Base-by-base conservation (phyloP, 1,140 invertebrate species). In the Heterodera carotae region DNA sequence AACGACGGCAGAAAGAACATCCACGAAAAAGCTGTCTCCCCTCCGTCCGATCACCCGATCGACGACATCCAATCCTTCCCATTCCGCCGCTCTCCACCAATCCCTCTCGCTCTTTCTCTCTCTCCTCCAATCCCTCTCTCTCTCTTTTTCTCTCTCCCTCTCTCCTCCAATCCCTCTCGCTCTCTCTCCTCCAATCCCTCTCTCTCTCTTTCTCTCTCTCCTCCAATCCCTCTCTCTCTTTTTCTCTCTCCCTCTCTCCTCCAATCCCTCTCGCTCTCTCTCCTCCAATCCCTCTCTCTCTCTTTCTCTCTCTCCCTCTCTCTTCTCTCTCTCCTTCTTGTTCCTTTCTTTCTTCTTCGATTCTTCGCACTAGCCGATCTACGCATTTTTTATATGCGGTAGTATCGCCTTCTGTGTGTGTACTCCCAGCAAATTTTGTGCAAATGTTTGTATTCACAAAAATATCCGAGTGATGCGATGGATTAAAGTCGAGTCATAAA, bases 1-100 rank as follows among this genome's bases (percentile, higher is more conserved):
- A 56, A 56, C 48, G n/a, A n/a, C n/a, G n/a, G n/a, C n/a, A 56
- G 12, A 56, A 56, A 56, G 48, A 56, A 56, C 48, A 56, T 56
- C 48, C 48, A 15, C 18, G 48, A 56, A 56, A 56, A 56, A 56
- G 18, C 48, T 5, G 18, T 56, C 48, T 4, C 48, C 48, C 22
- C 39, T 43, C 39, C n/a, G n/a, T n/a, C n/a, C 48, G 48, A 56
- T 56, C 48, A 56, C 48, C n/a, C n/a, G n/a, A 22, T 18, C 22
- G 48, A 56, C 22, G 12, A 56, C 48, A 56, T 56, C 48, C 48
- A 8, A 3, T 53, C 48, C 48, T 3, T 53, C 48, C 48, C 48
- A 10, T 18, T 2, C 48, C 48, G 12, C 15, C 48, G 4, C 12
- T 22, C 48, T 22, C 48, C 48, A 8, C 48, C 12, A 53, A 18